phyloP scores from a whole-genome alignment of 2,888 invertebrate genomes.

The Deroplatys truncata region DNA sequence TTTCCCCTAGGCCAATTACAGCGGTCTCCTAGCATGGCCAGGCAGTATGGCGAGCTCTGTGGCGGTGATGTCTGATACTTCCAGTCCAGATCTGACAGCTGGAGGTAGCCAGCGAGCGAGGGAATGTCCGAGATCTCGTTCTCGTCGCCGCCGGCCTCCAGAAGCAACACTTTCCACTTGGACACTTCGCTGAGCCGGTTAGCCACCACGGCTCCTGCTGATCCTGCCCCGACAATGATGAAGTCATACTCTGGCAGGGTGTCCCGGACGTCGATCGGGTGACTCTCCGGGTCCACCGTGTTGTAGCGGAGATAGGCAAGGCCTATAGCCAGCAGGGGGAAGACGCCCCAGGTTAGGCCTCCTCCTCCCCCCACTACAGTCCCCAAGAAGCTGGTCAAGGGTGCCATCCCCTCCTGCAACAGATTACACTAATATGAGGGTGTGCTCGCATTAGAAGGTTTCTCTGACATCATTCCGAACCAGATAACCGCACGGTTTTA shows the following conservation, averaged over 20 bases:
- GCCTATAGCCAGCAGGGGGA: constrained; percentile 77
- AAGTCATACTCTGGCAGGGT: constrained; percentile 77
- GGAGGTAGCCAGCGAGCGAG: constrained; percentile 76
- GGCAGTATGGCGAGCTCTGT: constrained; percentile 74
- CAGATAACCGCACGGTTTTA: no score
- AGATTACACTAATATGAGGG: no score
- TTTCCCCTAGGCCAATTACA: constrained; percentile 93
- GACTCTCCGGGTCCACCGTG: constrained; percentile 77
- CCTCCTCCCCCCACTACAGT: constrained; percentile 23
- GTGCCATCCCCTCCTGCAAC: constrained; percentile 6
- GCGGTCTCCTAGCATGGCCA: constrained; percentile 80
- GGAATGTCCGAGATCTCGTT: constrained; percentile 86
- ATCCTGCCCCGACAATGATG: constrained; percentile 81
- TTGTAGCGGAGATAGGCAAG: constrained; percentile 55
- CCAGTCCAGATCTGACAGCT: constrained; percentile 86
- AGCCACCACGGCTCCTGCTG: constrained; percentile 85
- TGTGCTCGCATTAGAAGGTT: no score
- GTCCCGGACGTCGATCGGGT: constrained; percentile 60
- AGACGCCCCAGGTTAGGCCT: constrained; percentile 56
- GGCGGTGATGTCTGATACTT: constrained; percentile 81
- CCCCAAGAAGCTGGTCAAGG: neutral
- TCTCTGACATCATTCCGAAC: no score
- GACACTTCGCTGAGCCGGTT: constrained; percentile 74
- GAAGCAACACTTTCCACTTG: constrained; percentile 76
- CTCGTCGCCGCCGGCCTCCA: constrained; percentile 87